phyloP scores from a whole-genome alignment of 1,140 invertebrate species.

The Drosophila busckii region DNA sequence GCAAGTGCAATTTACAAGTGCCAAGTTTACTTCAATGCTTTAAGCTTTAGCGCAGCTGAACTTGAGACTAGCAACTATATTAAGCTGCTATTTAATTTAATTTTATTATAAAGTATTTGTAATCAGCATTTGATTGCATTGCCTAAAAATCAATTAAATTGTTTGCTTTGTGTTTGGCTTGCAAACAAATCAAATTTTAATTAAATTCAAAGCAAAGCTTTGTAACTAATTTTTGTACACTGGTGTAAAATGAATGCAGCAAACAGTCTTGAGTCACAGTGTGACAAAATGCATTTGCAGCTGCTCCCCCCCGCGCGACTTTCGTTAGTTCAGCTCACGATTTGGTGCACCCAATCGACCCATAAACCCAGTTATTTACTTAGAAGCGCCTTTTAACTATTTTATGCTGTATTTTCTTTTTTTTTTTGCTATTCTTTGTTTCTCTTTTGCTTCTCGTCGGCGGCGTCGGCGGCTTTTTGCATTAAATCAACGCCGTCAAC shows the following conservation, averaged over 20 bases:
- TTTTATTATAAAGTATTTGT: too few relatives aligned
- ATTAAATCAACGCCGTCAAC: slow-evolving; percentile 73
- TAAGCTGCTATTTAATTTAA: too few relatives aligned
- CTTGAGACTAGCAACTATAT: too few relatives aligned
- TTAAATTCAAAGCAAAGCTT: too few relatives aligned
- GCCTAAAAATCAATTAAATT: too few relatives aligned
- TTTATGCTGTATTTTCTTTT: slow-evolving; percentile 19
- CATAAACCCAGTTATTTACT: slow-evolving; percentile 78
- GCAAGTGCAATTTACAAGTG: too few relatives aligned
- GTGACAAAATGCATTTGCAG: slow-evolving; percentile 1
- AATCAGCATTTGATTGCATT: too few relatives aligned
- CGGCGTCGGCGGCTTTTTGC: slow-evolving; percentile 57
- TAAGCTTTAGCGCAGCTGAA: slow-evolving; percentile 56
- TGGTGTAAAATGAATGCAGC: too few relatives aligned
- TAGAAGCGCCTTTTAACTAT: slow-evolving; percentile 76
- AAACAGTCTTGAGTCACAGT: too few relatives aligned
- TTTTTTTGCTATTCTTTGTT: slow-evolving; percentile 21
- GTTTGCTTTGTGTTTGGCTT: too few relatives aligned
- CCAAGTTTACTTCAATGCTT: slow-evolving; percentile 60
- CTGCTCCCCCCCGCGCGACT: background rate
- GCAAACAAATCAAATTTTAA: too few relatives aligned
- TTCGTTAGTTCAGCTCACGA: slow-evolving; percentile 54
- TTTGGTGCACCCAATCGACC: slow-evolving; percentile 78
- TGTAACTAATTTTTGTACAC: too few relatives aligned
- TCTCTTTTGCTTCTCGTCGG: slow-evolving; percentile 30